Evolutionary conservation across 2,888 invertebrate genomes (phyloP), one percentile per base, ranked within the genome.

Genomic region (Amblyjoppa fuscipennis): DNA sequence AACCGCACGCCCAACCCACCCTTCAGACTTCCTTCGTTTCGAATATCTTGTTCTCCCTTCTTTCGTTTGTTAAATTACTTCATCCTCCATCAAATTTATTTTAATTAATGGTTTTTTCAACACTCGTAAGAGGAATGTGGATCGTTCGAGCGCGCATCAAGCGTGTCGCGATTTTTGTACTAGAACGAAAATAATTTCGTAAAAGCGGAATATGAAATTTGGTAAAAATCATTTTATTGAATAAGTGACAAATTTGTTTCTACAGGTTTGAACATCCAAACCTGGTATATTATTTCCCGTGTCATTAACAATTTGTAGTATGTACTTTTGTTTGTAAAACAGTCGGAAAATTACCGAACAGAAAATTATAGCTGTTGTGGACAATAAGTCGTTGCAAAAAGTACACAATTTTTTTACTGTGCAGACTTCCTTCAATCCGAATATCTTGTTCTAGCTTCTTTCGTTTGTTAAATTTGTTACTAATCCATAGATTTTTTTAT

Each of bases 41-140:
- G 51, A 70, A 73, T 59, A 34, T 53, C 25, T 31, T 51, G 66
- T 59, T 78, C 41, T 68, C 53, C 25, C 74, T 49, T 56, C 20
- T 53, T 11, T 56, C 56, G n/a, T 2, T 31, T 56, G 11, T n/a
- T 68, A 56, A n/a, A 38, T 45, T 20, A 13, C 38, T 9, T 34
- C 13, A 4, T 56, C 38, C 28, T 13, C 31, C 28, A 34, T 31
- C 4, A 1, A 61, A 28, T 7, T 13, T 70, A 13, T 51, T 70
- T 28, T n/a, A 34, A 61, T n/a, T n/a, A 64, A 25, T 73, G 51
- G 49, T 80, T 73, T 34, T 51, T 56, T 73, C 13, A 38, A 38
- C n/a, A 28, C 61, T 59, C 45, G 38, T 20, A 9, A 5, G 31
- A 20, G 38, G 69, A 79, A 66, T 61, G 20, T 25, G 3, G 25